Percentiles rank a stretch among this genome's conserved stretches.
Evolutionary conservation across 2,888 invertebrate genomes (phyloP).

Genomic region (Cacoxenus indagator): DNA sequence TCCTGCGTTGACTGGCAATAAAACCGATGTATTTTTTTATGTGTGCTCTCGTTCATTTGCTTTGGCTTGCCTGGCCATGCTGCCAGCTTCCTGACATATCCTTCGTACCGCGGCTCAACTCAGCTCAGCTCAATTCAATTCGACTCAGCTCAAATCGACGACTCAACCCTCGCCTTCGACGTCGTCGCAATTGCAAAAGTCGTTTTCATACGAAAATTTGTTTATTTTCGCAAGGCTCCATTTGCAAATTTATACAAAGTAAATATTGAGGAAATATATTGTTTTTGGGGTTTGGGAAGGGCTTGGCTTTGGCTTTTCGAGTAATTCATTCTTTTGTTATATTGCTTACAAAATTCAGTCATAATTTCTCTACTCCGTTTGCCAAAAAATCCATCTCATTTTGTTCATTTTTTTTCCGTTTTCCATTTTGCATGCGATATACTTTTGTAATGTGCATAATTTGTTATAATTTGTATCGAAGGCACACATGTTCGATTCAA

Average conservation of each 20-base stretch:
- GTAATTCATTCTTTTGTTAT: conserved; percentile 12
- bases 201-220: conserved; percentile 63
- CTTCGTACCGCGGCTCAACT: not conserved
- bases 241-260: conserved; percentile 65
- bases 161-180: conserved; percentile 5
- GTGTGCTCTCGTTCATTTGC: not conserved
- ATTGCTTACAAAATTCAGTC: not conserved
- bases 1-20: conserved; percentile 5
- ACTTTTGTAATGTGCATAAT: not conserved
- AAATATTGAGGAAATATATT: conserved; percentile 49
- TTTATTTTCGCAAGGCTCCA: conserved; percentile 63
- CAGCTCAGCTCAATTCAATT: not conserved
- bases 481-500: not conserved
- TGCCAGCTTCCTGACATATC: not conserved
- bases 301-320: conserved; percentile 14
- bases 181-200: conserved; percentile 38
- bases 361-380: not conserved
- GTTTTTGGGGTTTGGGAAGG: conserved; percentile 16
- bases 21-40: not conserved
- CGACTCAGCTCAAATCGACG: conserved; percentile 17
- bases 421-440: not conserved
- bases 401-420: not conserved
- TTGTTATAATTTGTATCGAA: not conserved
- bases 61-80: not conserved
- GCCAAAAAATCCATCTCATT: not conserved